Percentiles rank a stretch among this genome's conserved stretches.
phyloP scores from a whole-genome alignment of 2,888 invertebrate genomes.

The Standfussiana lucernea region DNA sequence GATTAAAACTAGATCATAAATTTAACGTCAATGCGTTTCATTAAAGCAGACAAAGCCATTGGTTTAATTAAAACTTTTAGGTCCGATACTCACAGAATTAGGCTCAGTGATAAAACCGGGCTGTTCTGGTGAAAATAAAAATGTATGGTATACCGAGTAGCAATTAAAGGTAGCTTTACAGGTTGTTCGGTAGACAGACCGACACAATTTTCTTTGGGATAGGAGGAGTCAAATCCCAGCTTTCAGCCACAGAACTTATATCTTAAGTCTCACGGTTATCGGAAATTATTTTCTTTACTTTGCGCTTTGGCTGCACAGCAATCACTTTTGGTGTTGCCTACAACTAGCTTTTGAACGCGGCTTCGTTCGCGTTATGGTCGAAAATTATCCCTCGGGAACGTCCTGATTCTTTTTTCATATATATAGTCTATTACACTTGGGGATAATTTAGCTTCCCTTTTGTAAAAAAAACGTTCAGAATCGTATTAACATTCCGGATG shows the following conservation, averaged over 20 bases:
- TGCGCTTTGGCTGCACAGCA: neutral
- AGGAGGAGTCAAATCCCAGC: neutral
- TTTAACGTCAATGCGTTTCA: conserved; percentile 46
- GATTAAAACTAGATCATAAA: conserved; percentile 46
- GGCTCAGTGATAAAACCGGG: conserved; percentile 40
- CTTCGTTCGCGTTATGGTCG: neutral
- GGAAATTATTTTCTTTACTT: neutral
- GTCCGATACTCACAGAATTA: conserved; percentile 47
- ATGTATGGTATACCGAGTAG: conserved; percentile 27
- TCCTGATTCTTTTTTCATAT: neutral
- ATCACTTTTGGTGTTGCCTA: neutral
- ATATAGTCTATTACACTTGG: neutral
- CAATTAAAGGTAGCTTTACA: conserved; percentile 32
- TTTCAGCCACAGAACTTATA: neutral
- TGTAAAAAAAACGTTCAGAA: neutral
- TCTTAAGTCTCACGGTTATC: neutral
- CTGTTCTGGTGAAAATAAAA: conserved; percentile 43
- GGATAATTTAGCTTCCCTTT: neutral
- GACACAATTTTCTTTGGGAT: neutral
- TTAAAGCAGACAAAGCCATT: conserved; percentile 21
- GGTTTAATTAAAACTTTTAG: conserved; percentile 60
- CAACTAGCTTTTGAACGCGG: neutral
- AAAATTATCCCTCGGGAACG: neutral
- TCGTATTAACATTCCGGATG: neutral
- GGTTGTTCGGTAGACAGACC: neutral